Base-by-base conservation (phyloP, 2,888 invertebrate species). In the Drosophila meridiana region DNA sequence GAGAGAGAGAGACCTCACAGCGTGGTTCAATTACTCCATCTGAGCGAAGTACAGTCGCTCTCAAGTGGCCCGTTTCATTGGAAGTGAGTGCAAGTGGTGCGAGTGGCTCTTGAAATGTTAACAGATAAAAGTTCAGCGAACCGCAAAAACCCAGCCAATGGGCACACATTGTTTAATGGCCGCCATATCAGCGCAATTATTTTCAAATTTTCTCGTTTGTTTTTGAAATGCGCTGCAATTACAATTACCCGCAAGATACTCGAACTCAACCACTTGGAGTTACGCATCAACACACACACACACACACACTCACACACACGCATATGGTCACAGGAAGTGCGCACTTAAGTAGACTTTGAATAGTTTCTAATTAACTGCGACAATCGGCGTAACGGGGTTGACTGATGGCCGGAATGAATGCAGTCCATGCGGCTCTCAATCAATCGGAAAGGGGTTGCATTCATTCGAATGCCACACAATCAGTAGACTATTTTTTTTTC, bases 281-380 rank as follows among this genome's bases (percentile, higher is more conserved):
- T 84, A 86, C 86, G 89, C 87, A 71, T 86, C 81, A 80, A 80
- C 77, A 80, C 80, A 87, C 88, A 87, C 88, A 78, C 64, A 34
- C 34, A 34, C 8, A 34, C 58, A 55, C 61, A 30, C 64, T 59
- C 61, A 47, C 69, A 56, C 62, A 67, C 61, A 60, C 63, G 60
- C 60, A 69, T 59, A 61, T 43, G 59, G 43, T 4, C 57, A 76
- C 85, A 80, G 86, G 86, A 90, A 89, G 69, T 80, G 80, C 78
- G 78, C 84, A 89, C 87, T 87, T 89, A 87, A 89, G 85, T 85
- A 85, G 76, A 87, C 87, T 89, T 73, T 89, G 86, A 86, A 86
- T 86, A 87, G 89, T 84, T 86, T 86, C 87, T 86, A 89, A 86
- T 86, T 86, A 86, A 84, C 79, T 66, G 57, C 78, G 86, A 88